Evolutionary conservation across 2,888 invertebrate genomes (phyloP).

Genomic region (Odontocerum albicorne): DNA sequence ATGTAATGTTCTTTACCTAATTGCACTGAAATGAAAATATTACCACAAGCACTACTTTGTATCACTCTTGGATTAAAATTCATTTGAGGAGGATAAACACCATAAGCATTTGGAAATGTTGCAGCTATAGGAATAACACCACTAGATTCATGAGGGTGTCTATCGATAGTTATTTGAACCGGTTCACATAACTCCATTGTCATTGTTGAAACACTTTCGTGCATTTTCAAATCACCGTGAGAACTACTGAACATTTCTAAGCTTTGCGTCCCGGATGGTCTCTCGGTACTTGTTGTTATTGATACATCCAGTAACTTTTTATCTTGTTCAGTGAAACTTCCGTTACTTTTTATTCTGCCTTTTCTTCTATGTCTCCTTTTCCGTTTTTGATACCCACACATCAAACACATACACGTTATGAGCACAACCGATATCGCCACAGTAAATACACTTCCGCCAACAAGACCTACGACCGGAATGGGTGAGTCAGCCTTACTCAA

Average conservation of each 20-base stretch:
- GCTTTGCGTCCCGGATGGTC: slow-evolving; percentile 34
- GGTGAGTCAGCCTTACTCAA: slow-evolving; percentile 59
- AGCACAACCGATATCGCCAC: slow-evolving; percentile 48
- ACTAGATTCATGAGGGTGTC: slow-evolving; percentile 24
- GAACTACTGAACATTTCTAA: slow-evolving; percentile 35
- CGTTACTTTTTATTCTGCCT: slow-evolving; percentile 35
- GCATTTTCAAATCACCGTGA: slow-evolving; percentile 35
- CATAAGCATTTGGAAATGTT: slow-evolving; percentile 31
- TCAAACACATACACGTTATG: slow-evolving; percentile 47
- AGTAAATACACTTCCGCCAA: slow-evolving; percentile 49
- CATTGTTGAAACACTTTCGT: slow-evolving; percentile 32
- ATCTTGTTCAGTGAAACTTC: slow-evolving; percentile 36
- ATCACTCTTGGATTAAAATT: slow-evolving; percentile 46
- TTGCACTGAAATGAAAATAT: slow-evolving; percentile 73
- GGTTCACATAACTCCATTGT: slow-evolving; percentile 35
- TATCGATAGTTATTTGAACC: slow-evolving; percentile 32
- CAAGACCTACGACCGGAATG: slow-evolving; percentile 52
- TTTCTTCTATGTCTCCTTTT: slow-evolving; percentile 34
- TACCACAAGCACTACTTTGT: slow-evolving; percentile 62
- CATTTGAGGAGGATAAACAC: slow-evolving; percentile 31
- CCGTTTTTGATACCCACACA: slow-evolving; percentile 44
- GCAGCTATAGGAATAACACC: slow-evolving; percentile 31
- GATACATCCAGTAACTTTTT: slow-evolving; percentile 35
- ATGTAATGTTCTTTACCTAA: slow-evolving; percentile 66
- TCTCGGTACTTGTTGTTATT: slow-evolving; percentile 34